Base-by-base conservation (phyloP, 2,888 invertebrate genomes). In the Amphipyra tragopoginis region DNA sequence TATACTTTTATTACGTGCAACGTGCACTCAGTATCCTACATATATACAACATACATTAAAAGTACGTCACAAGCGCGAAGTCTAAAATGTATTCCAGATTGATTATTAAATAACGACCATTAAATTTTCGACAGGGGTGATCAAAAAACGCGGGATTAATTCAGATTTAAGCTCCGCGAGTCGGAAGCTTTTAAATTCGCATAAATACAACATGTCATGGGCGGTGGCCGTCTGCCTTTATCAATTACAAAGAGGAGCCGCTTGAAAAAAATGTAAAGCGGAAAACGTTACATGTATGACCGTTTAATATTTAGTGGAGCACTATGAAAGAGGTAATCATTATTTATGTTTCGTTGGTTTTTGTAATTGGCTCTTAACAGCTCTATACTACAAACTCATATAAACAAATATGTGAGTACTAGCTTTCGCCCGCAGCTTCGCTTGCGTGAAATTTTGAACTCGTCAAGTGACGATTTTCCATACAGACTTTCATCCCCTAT, bases 121-220 rank as follows among this genome's bases (percentile, higher is more conserved):
- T 82, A 86, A 80, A 89, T 86, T 86, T 83, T 82, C 84, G 81
- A 84, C 79, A 78, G 81, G 72, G 82, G 86, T 84, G 83, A 86
- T 86, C 85, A 82, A 84, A 88, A 90, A 90, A 87, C 82, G 86
- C 77, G 72, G 85, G 82, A 91, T 92, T 92, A 92, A 92, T 93
- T 90, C 86, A 79, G 87, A 89, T 92, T 92, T 89, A 86, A 91
- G 87, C 88, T 88, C 81, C 80, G 81, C 84, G 87, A 87, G 85
- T 88, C 87, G 88, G 87, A 88, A 89, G 90, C 92, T 91, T 93
- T 93, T 93, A 93, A 93, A 93, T 88, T 87, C 90, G 86, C 89
- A 91, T 93, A 92, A 93, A 93, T 93, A 92, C 88, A 90, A 87
- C 91, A 93, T 91, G 92, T 91, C 90, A 90, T 83, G 90, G 86